phyloP scores from a whole-genome alignment of 2,888 invertebrate species.

The Spodoptera picta region DNA sequence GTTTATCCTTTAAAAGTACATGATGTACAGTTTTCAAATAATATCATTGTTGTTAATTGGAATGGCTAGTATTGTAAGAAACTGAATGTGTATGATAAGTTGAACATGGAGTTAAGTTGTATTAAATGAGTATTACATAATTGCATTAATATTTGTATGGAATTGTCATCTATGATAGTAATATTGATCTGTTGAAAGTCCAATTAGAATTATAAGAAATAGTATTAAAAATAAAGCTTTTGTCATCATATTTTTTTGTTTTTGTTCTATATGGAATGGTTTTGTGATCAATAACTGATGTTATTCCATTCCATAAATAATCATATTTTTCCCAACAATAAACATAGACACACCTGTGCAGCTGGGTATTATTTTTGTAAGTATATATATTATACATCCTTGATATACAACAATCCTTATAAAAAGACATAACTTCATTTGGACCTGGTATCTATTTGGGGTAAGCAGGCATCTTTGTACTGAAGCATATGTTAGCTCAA shows the following conservation, averaged over 20 bases:
- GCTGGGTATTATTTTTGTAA: no score
- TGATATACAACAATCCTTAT: no score
- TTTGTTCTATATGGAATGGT: not conserved
- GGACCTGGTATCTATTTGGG: no score
- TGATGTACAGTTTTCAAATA: slow-evolving; percentile 51
- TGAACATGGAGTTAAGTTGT: slow-evolving; percentile 13
- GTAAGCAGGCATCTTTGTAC: no score
- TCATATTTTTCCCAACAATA: no score
- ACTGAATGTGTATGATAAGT: slow-evolving; percentile 11
- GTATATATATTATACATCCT: no score
- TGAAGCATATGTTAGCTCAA: no score
- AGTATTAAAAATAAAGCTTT: slow-evolving; percentile 44
- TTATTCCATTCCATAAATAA: no score
- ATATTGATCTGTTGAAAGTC: slow-evolving; percentile 45
- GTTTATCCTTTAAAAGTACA: slow-evolving; percentile 20
- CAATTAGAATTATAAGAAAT: slow-evolving; percentile 34
- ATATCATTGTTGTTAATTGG: slow-evolving; percentile 22
- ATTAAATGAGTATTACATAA: slow-evolving; percentile 30
- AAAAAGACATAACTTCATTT: no score
- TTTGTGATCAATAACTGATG: no score
- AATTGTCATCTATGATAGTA: not conserved
- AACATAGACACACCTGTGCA: no score
- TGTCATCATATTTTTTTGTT: slow-evolving; percentile 2
- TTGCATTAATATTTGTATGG: slow-evolving; percentile 12
- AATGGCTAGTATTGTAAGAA: slow-evolving; percentile 26